Evolutionary conservation across 2,797 vertebrate genomes (phyloP).

Genomic region (Rhinatrema bivittatum): DNA sequence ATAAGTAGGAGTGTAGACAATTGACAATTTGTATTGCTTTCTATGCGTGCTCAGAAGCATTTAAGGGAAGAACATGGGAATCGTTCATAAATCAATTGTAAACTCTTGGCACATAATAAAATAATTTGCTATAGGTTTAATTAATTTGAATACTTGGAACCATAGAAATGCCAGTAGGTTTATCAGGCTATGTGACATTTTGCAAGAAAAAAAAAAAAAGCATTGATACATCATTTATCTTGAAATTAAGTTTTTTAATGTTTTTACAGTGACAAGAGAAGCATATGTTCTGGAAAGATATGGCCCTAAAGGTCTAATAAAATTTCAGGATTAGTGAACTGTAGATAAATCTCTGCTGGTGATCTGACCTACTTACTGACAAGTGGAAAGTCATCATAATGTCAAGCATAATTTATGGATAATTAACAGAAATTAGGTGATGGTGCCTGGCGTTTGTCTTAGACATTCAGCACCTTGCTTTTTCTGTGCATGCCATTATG

Average conservation of each 20-base stretch:
- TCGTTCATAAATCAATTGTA: too few species aligned
- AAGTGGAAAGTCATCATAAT: neutral
- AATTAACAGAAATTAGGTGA: neutral
- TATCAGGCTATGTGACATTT: too few species aligned
- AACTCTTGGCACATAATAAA: too few species aligned
- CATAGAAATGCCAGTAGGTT: too few species aligned
- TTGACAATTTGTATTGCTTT: too few species aligned
- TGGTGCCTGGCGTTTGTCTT: neutral
- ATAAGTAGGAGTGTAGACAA: too few species aligned
- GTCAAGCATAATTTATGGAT: neutral
- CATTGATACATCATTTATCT: neutral
- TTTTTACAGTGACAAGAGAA: too few species aligned
- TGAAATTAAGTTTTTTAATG: neutral
- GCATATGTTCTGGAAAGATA: constrained; percentile 6
- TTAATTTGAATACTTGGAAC: too few species aligned
- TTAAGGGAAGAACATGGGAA: too few species aligned
- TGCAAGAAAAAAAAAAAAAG: too few species aligned
- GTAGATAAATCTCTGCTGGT: constrained; percentile 50
- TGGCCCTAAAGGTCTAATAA: neutral
- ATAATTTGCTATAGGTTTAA: too few species aligned
- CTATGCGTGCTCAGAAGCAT: too few species aligned
- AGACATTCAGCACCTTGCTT: neutral
- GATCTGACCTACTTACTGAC: constrained; percentile 55
- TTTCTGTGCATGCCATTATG: neutral
- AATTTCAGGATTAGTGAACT: constrained; percentile 48